Conservation (phyloP, 2,888 invertebrate species). For the Autographa gamma region DNA sequence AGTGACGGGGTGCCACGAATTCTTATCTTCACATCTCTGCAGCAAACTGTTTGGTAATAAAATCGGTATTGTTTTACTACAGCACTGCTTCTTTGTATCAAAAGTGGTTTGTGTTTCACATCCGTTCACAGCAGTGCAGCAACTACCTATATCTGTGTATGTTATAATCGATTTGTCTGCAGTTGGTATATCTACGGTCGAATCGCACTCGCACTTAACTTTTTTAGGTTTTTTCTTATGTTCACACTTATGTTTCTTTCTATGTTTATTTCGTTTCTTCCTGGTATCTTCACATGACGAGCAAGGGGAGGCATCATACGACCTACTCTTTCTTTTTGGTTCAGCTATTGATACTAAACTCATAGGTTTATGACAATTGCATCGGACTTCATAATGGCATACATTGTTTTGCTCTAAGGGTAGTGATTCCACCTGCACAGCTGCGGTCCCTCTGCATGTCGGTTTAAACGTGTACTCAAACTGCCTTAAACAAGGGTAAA, state of each 20-base stretch:
- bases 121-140: slow-evolving; percentile 46
- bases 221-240: slow-evolving; percentile 31
- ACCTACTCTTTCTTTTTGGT: slow-evolving; percentile 11
- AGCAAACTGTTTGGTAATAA: background rate
- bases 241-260: slow-evolving; percentile 20
- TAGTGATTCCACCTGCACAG: slow-evolving; percentile 65
- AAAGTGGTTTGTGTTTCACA: slow-evolving; percentile 58
- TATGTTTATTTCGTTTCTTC: slow-evolving; percentile 27
- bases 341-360: slow-evolving; percentile 49
- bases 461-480: slow-evolving; percentile 49
- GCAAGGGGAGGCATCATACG: slow-evolving; percentile 7
- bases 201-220: slow-evolving; percentile 50
- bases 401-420: slow-evolving; percentile 46
- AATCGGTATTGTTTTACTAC: slow-evolving; percentile 11
- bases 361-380: slow-evolving; percentile 21
- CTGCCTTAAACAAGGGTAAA: slow-evolving; percentile 69
- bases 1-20: slow-evolving; percentile 41
- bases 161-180: slow-evolving; percentile 68
- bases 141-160: slow-evolving; percentile 61
- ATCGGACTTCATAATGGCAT: slow-evolving; percentile 51
- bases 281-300: slow-evolving; percentile 13
- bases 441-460: slow-evolving; percentile 50
- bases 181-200: slow-evolving; percentile 15
- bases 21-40: slow-evolving; percentile 19
- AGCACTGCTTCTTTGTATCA: background rate